Percentiles rank a stretch among this genome's conserved stretches.
phyloP scores from a whole-genome alignment of 2,113 vertebrate genomes.

The Osmerus eperlanus region DNA sequence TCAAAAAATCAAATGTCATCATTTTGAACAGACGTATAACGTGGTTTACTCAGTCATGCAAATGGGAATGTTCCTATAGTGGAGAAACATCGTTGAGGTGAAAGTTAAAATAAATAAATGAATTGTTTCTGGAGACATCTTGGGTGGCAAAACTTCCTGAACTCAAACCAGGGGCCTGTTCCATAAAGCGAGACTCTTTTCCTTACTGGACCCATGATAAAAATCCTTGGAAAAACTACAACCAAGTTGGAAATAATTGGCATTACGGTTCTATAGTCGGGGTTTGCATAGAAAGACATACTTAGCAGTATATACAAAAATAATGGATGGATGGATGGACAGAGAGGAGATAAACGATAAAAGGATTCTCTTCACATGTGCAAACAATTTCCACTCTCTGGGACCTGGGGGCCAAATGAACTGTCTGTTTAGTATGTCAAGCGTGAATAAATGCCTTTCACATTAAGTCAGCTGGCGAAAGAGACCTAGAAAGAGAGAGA shows the following conservation, averaged over 20 bases:
- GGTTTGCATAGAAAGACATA: background rate
- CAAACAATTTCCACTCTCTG: conserved; percentile 56
- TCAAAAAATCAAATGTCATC: too few species aligned
- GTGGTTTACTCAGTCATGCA: too few species aligned
- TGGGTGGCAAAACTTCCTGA: background rate
- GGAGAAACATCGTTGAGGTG: too few species aligned
- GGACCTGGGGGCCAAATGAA: conserved; percentile 52
- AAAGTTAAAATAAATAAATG: too few species aligned
- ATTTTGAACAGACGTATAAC: too few species aligned
- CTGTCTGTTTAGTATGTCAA: conserved; percentile 55
- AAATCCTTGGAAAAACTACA: too few species aligned
- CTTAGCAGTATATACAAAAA: conserved; percentile 1
- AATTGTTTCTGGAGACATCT: background rate
- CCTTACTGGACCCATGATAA: too few species aligned
- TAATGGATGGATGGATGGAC: conserved; percentile 32
- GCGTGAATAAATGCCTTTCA: conserved; percentile 57
- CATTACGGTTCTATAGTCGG: background rate
- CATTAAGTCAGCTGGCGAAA: conserved; percentile 43
- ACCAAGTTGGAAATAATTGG: too few species aligned
- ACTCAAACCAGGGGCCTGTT: background rate
- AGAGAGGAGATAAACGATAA: conserved; percentile 51
- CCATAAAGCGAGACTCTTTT: background rate
- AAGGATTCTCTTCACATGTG: conserved; percentile 52
- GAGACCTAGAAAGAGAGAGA: conserved; percentile 7
- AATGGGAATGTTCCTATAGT: too few species aligned